Base-by-base conservation (phyloP, 2,888 invertebrate species). In the Caenorhabditis japonica region DNA sequence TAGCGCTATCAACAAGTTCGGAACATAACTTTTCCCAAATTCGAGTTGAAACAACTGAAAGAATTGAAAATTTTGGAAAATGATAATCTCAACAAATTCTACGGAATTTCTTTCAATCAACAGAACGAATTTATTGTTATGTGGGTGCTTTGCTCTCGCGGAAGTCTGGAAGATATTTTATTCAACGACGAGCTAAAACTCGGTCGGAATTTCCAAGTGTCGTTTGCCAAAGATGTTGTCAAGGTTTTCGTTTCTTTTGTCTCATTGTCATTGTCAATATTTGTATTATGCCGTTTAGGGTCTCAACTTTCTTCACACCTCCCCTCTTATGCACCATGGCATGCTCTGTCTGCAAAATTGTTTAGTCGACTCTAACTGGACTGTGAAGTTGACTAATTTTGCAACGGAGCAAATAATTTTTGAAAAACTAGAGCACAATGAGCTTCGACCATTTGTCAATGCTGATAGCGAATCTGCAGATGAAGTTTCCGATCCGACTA, bases 151-250 rank as follows among this genome's bases (percentile, higher is more conserved):
- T 87, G 86, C 58, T 77, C 74, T 27, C 77, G 86, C 12, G 86
- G 86, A 13, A 84, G 83, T 70, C 61, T 86, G 30, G 85, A 85
- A 77, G 86, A 86, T 52, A 84, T 86, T 44, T 66, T 86, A 4
- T 86, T 87, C 76, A 86, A 86, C 61, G 86, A 86, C 15, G 86
- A 86, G 59, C 52, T 86, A 44, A 87, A 86, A 60, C 76, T 86
- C 5, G 85, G 84, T 1, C 68, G 80, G 19, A 87, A 87, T 76
- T 86, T 86, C 58, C 86, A 87, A 80, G 83, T 85, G 8, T 84
- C 86, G 4, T 87, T 86, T 55, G 83, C 86, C 1, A 87, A 87
- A 36, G 86, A 86, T 68, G 82, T 86, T 39, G 84, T 84, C 27
- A 86, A 85, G 79, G 84, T 83, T 58, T 27, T 15, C 8, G 4